Base-by-base conservation (phyloP, 2,113 vertebrate species). In the Osmerus eperlanus region DNA sequence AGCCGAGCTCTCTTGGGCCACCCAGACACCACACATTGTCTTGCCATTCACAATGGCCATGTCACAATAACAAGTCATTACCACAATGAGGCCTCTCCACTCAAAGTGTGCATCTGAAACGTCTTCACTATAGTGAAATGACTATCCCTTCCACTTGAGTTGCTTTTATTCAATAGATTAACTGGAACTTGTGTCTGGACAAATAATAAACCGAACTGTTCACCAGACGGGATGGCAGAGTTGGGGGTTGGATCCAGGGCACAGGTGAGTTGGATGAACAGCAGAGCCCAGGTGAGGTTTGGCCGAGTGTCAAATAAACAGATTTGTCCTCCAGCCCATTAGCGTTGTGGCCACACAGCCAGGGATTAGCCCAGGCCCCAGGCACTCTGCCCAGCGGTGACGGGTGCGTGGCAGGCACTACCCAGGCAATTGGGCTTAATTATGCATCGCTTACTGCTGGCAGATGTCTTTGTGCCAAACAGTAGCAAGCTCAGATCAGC, bases 261-360 rank as follows among this genome's bases (percentile, higher is more conserved):
- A 78, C 65, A 14, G 13, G 19, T 4, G 3, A 64, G 16, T 74
- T 83, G 47, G 32, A 77, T 6, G 0, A 13, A 19, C 9, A 71
- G 67, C 54, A 29, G 74, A 65, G 68, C 65, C 61, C 81, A 88
- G 85, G 85, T 87, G 84, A 76, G 81, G 15, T 62, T 62, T 69
- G 77, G 77, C 63, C 67, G 2, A 15, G 72, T 76, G 83, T 85
- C 81, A 84, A 83, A 89, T 86, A 85, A 86, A 86, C 75, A 77
- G 83, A 87, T 89, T 88, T 81, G 74, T 82, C 72, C 76, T 70
- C 2, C 78, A 71, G 80, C 76, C 81, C 78, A 82, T 88, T 89
- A 86, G 79, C 64, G 2, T 76, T 81, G 65, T 76, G 80, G 78
- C 72, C 79, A 81, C 77, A 78, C 70, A 62, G 71, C 65, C 78